Base-by-base conservation (phyloP, 2,113 vertebrate genomes). In the Oxygymnocypris stewartii region DNA sequence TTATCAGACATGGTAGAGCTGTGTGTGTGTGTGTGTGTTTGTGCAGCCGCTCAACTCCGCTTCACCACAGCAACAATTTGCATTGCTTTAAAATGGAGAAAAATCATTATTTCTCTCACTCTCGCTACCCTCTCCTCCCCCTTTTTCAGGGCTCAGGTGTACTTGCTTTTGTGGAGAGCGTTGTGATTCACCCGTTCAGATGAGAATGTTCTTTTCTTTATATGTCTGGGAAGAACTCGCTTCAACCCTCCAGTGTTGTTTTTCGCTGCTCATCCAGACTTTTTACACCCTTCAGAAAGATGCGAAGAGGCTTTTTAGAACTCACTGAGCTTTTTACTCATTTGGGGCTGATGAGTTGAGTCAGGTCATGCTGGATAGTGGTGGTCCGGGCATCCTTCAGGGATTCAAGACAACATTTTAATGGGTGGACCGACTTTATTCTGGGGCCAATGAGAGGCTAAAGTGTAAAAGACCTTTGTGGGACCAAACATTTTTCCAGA, bases 31-130 rank as follows among this genome's bases (percentile, higher is more conserved):
- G 9, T 20, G 69, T 57, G 13, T 80, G 79, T 16, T 12, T 42
- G 61, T 59, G 44, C 75, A 28, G 57, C n/a, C 49, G 81, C 61
- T 57, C 61, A 80, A 87, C 84, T 86, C 65, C 8, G 35, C 61
- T 71, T 73, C 78, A 84, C 85, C 67, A 35, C 85, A 79, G 83
- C 83, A 85, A 75, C 79, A 49, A 88, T 87, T 87, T 88, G 89
- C 85, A 84, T 88, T 78, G 77, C 61, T 87, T 85, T 25, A 77
- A 76, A 83, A 84, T 35, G 37, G 71, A 9, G 28, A 63, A 78
- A 85, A 63, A 25, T 63, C 25, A 35, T 59, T 37, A 23, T 85
- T 25, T 69, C 28, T 84, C 67, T 79, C 25, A 28, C 25, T 31
- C 49, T 79, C 54, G 84, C n/a, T 51, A 57, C 42, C 31, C 44